phyloP scores from a whole-genome alignment of 2,113 vertebrate genomes.

The Hemiprocne comata region DNA sequence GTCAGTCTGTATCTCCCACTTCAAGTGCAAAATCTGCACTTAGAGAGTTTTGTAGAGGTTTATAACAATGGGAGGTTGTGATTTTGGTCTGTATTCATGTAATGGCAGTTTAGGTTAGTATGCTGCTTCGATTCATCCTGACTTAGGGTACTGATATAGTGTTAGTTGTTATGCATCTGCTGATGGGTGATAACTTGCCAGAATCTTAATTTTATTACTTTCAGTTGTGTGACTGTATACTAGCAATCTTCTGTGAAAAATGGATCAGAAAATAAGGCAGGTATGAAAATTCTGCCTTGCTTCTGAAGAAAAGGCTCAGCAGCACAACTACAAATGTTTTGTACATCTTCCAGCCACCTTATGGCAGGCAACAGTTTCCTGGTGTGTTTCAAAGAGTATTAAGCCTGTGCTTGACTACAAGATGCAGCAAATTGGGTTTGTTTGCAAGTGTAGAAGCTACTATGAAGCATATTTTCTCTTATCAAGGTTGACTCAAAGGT shows the following conservation, averaged over 20 bases:
- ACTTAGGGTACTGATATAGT: background rate
- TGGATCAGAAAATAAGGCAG: background rate
- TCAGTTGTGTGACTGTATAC: background rate
- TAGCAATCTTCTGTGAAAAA: background rate
- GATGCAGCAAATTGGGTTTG: background rate
- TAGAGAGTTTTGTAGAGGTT: background rate
- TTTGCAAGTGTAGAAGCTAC: background rate
- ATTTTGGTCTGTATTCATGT: background rate
- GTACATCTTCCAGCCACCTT: background rate
- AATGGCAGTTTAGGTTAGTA: background rate
- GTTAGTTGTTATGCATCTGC: background rate
- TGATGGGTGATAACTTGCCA: background rate
- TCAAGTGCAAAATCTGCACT: background rate
- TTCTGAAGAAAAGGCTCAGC: background rate
- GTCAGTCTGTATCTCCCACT: background rate
- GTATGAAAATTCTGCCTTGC: background rate
- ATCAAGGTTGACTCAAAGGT: conserved; percentile 64
- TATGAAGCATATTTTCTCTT: conserved; percentile 27
- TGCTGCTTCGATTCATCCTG: background rate
- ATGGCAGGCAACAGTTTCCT: background rate
- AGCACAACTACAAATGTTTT: background rate
- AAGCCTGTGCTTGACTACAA: background rate
- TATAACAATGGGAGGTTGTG: background rate
- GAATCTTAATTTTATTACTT: background rate
- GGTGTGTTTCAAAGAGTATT: background rate